Evolutionary conservation across 2,888 invertebrate genomes (phyloP), one percentile per base, ranked within the genome.

Genomic region (Drosophila nr. perissopoda): DNA sequence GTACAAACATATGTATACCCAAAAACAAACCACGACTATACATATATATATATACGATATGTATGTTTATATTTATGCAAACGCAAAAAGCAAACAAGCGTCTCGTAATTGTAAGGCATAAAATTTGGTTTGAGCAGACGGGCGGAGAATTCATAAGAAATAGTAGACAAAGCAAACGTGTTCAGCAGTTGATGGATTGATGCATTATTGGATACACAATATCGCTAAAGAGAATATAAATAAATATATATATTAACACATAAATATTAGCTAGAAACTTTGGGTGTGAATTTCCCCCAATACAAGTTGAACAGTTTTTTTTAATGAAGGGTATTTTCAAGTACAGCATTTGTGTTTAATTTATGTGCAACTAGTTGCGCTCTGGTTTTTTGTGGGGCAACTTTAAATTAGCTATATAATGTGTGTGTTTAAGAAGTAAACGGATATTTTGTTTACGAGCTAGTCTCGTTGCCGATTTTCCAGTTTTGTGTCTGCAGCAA

Each of bases 391-490:
- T 75, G 72, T 60, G 59, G 70, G 66, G 76, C 66, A 78, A 64
- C 54, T 58, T 64, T 80, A 80, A 87, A 83, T 87, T 80, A 76
- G 76, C 58, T 70, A 31, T 70, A 38, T 74, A 81, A 81, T 75
- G 62, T 70, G 29, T 64, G 66, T 73, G 72, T 76, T 78, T 65
- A 57, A 76, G 79, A 76, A 71, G 56, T 59, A 69, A 72, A 73
- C 72, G 63, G 42, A 76, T 76, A 70, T 80, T 80, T 86, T 85
- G 83, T 88, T 86, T 86, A 88, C 88, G 66, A 77, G 62, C 49
- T 31, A 27, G 31, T 48, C 52, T 53, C 57, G 70, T 79, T 62
- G 71, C 65, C 61, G 62, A 53, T 63, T 59, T 70, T 81, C 82
- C 82, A 77, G 82, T 76, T 75, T 75, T 63, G 61, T 62, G 75